Base-by-base conservation (phyloP, 2,113 vertebrate genomes). In the Nyctereutes procyonoides region DNA sequence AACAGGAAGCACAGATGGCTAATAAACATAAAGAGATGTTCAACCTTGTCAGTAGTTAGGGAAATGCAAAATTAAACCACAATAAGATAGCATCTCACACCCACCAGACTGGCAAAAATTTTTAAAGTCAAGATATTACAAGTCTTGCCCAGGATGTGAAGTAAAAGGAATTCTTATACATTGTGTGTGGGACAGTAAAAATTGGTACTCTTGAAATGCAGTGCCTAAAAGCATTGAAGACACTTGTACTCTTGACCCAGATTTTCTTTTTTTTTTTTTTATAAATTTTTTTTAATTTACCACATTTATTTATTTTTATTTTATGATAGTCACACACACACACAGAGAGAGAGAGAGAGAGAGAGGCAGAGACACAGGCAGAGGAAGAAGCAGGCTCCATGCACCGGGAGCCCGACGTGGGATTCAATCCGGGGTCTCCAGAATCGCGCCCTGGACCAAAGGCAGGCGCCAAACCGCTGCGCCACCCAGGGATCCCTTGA, bases 21-120 rank as follows among this genome's bases (percentile, higher is more conserved):
- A 95, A 95, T 91, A 96, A 95, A 96, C 91, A 89, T 16, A 90
- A 86, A 95, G 96, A 97, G 97, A 98, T 95, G 63, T 24, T 79
- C 69, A 82, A 62, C 60, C 30, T 93, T 86, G 82, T 95, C 93
- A 97, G 95, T 94, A 95, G 69, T 97, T 84, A 96, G 91, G 96
- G 95, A 97, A 98, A 96, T 98, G 56, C 88, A 98, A 93, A 93
- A 86, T 88, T 83, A 91, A 93, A 98, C 97, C 97, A 38, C 98
- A 97, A 1, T 53, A 58, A 98, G 97, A 96, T 97, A 97, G 98
- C 77, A 69, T 71, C 95, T 88, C n/a, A 76, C 65, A 88, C 92
- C 91, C 71, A 80, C 53, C 53, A 63, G 65, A 65, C 15, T 65
- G 82, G 67, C 89, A 86, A 80, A 91, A 97, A 82, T 92, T 51